Base-by-base conservation (phyloP, 2,797 vertebrate species). In the Helarctos malayanus region DNA sequence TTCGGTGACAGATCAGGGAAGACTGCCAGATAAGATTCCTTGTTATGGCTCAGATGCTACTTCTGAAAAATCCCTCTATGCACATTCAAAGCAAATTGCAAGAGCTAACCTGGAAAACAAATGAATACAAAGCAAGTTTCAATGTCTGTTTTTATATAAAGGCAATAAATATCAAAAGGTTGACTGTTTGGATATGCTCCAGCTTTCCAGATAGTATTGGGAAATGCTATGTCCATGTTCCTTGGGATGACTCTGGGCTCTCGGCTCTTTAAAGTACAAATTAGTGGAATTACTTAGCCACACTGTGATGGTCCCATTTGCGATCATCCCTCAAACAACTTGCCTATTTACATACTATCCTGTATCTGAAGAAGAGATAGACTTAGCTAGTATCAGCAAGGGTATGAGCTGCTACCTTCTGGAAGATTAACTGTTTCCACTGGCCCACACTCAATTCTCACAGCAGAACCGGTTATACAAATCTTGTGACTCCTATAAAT, bases 41-140 rank as follows among this genome's bases (percentile, higher is more conserved):
- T 92, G 76, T 95, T 95, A 94, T 3, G 57, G 78, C 85, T 98
- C 73, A 95, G 71, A 76, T n/a, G 54, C 59, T 94, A 57, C 49
- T 84, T 84, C 69, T 82, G 83, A 83, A 88, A 90, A 92, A 78
- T 94, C 87, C 87, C 81, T 94, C 45, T 89, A 47, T 38, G 29
- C 83, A 93, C 68, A 93, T 94, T 89, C 71, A 95, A 82, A 94
- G 75, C 49, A 95, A 97, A 95, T 57, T 85, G 61, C 91, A 94
- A 96, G 86, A 83, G 69, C 61, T 88, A 96, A 84, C 95, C 87
- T 56, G 88, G 80, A 97, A 98, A 92, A 90, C 52, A 85, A 95
- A 76, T 82, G 94, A 81, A 65, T 81, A 83, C 41, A 83, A 65
- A 92, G 59, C 41, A 87, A 97, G 59, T 47, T 47, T 90, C 69